Base-by-base conservation (phyloP, 2,113 vertebrate species). In the Plotosus lineatus region DNA sequence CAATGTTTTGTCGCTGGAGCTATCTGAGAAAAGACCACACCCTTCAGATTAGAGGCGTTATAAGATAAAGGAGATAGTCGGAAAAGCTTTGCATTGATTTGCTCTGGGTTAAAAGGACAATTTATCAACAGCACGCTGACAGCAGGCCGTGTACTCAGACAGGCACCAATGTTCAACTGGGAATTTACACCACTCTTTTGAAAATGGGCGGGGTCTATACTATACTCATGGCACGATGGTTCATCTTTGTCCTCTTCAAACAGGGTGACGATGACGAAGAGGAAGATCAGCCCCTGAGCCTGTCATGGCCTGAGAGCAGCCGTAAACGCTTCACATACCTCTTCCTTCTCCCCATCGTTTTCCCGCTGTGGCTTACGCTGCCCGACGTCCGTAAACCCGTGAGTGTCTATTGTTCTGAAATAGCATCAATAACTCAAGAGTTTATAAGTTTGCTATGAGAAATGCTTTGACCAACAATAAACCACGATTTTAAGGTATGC, bases 361-460 rank as follows among this genome's bases (percentile, higher is more conserved):
- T 98, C 58, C 95, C 95, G 1, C 89, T 99, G 86, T 99, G 97
- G 97, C 83, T 90, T 75, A 96, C 96, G 26, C 90, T 99, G 74
- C 97, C 97, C 0, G 97, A 99, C 0, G 97, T 97, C 85, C 93
- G 97, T 79, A 99, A 97, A 78, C 86, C 88, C 81, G 97, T 98
- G 82, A 88, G 89, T 72, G 26, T 50, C 66, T 26, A 14, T 40
- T 69, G 44, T 31, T 48, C 44, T 23, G 21, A 66, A 63, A 63
- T 1, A 63, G 6, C 1, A 63, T 36, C 2, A 33, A 61, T n/a
- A 0, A 10, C 31, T 36, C 6, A 61, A 15, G 1, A 21, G 23
- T 61, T 60, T 60, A 12, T 14, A 31, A 33, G 19, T 33, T 61
- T 19, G 31, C 14, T 19, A 17, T 33, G 28, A 17, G 26, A 60